Conservation (phyloP, 2,113 vertebrate species). For the Campylomormyrus numenius region DNA sequence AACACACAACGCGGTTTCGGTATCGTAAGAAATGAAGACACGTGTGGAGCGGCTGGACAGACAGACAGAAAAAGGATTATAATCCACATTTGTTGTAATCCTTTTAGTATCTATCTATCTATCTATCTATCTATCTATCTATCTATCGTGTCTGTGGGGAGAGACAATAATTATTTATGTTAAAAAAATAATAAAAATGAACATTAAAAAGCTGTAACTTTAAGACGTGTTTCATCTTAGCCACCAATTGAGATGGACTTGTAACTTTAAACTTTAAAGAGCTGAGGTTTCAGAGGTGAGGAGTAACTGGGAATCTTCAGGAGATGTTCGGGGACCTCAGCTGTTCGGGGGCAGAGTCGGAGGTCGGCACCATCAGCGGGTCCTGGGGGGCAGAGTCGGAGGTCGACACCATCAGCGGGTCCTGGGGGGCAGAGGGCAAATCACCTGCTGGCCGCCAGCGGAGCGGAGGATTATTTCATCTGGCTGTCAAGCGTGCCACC, state of each 20-base stretch:
- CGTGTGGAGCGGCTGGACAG: not conserved
- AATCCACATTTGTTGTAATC: not conserved
- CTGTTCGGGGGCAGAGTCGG: not conserved
- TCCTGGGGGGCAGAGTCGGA: not conserved
- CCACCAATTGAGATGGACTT: not conserved
- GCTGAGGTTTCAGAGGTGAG: not conserved
- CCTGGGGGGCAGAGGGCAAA: not conserved
- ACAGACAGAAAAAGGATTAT: not conserved
- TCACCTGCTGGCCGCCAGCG: not conserved
- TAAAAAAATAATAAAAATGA: not conserved
- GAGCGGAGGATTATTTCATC: not conserved
- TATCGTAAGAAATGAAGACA: not conserved
- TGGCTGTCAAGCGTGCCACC: not conserved
- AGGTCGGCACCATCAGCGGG: not conserved
- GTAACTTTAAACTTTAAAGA: not conserved
- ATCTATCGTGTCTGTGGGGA: not conserved
- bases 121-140: not conserved
- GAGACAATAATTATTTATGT: not conserved
- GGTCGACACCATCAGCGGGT: not conserved
- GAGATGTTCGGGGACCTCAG: not conserved
- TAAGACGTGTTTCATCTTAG: not conserved
- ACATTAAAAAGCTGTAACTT: not conserved
- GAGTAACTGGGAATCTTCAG: not conserved
- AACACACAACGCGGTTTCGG: not conserved
- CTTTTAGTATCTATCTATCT: not conserved